Conservation (phyloP, 2,797 vertebrate genomes). For the Aphelocoma californica region DNA sequence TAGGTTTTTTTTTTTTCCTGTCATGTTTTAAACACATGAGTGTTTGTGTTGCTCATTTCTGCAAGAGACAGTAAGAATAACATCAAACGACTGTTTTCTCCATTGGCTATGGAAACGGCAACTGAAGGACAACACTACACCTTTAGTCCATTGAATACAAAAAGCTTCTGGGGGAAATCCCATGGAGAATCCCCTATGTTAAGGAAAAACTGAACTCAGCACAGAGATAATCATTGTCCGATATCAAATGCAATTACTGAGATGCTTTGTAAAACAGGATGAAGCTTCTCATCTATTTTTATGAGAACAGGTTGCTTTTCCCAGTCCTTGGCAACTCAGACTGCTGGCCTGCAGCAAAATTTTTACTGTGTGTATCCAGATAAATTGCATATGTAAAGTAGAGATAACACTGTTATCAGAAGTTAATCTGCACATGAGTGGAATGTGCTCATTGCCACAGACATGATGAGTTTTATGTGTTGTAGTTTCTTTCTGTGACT, state of each 20-base stretch:
- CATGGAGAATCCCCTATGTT: accelerated
- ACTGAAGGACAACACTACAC: background rate
- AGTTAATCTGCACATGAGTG: background rate
- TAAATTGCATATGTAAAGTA: background rate
- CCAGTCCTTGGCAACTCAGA: background rate
- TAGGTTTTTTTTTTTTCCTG: too few species aligned
- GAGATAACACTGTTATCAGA: background rate
- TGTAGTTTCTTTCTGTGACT: background rate
- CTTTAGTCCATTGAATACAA: background rate
- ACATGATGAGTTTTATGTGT: background rate
- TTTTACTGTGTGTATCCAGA: background rate
- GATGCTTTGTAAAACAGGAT: background rate
- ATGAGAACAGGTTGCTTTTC: background rate
- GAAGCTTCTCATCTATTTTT: background rate
- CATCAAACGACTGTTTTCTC: accelerated
- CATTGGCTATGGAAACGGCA: background rate
- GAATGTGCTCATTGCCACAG: background rate
- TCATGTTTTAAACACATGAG: background rate
- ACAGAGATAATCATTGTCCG: background rate
- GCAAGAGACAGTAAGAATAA: background rate
- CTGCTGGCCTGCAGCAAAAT: background rate
- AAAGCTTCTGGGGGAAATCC: background rate
- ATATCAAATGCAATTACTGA: background rate
- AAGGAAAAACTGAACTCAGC: background rate
- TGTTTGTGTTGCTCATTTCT: background rate